Evolutionary conservation across 2,113 vertebrate species (phyloP), one percentile per base, ranked within the genome.

Genomic region (Probosciger aterrimus): DNA sequence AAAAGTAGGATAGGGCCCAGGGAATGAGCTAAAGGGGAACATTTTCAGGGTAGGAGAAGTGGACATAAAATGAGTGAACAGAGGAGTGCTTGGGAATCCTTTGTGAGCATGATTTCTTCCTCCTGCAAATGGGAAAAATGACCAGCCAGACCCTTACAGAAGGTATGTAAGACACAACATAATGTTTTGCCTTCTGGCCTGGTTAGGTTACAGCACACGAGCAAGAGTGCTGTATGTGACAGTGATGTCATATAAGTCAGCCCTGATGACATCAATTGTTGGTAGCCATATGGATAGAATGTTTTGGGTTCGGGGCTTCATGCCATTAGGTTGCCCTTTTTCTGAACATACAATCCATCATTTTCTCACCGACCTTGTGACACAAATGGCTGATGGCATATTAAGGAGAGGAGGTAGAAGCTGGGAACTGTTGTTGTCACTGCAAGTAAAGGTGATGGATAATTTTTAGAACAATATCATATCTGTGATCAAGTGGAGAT

Each of bases 31-130:
- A 46, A 70, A 86, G 33, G 7, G 24, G 18, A 60, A 57, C 19
- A 18, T 1, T 37, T 73, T 11, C 23, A 31, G 30, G 3, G 25
- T 8, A 68, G 27, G 31, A 46, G 57, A 88, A 78, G 39, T 14
- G 30, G 14, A 13, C 14, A 20, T 33, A 39, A 83, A 91, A 62
- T 31, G 1, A 67, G 20, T 24, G 39, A 83, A 86, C 24, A 33
- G 5, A 0, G 0, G 46, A 49, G 7, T 71, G 10, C 4, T 35
- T 27, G 27, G 28, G 14, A 68, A 67, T n/a, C 19, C 37, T 39
- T 50, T 60, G 8, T 57, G 23, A 30, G 18, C 0, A 1, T 6
- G 6, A 2, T 33, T 28, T 19, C 39, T 60, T 20, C 60, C 25
- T 55, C 17, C 10, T 17, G 10, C 8, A 9, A 79, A 79, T 0